A percentile compares a stretch with the other conserved stretches of the same genome.
phyloP scores from a whole-genome alignment of 2,113 vertebrate species.

The Platanista minor region DNA sequence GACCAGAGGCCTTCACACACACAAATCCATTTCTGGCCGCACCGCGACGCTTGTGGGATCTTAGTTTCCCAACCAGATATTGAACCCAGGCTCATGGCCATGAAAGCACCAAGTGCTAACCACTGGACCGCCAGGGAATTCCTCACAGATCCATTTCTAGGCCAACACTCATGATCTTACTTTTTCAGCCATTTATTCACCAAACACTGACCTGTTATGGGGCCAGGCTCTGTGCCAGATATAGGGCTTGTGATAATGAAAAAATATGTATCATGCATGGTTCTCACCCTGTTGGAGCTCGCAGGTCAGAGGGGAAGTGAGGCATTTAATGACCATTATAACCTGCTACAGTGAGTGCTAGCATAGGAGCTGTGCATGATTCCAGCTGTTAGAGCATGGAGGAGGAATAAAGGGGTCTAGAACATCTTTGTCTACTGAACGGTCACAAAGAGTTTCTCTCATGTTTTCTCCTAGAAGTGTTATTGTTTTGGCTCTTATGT shows the following conservation, averaged over 20 bases:
- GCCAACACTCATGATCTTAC: neutral
- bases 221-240: neutral
- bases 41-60: no score
- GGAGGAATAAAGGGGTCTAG: neutral
- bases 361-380: neutral
- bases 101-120: neutral
- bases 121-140: neutral
- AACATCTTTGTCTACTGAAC: neutral
- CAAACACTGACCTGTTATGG: neutral
- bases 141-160: neutral
- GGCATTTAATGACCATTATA: neutral
- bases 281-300: neutral
- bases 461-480: neutral
- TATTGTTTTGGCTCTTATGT: neutral
- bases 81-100: neutral
- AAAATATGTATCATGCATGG: neutral
- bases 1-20: neutral
- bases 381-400: neutral
- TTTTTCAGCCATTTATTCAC: neutral
- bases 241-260: neutral
- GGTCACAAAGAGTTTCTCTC: neutral
- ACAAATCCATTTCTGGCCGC: neutral
- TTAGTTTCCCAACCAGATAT: neutral
- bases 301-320: neutral
- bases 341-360: neutral